Conservation (phyloP, 2,888 invertebrate genomes). For the Hypercompe scribonia region DNA sequence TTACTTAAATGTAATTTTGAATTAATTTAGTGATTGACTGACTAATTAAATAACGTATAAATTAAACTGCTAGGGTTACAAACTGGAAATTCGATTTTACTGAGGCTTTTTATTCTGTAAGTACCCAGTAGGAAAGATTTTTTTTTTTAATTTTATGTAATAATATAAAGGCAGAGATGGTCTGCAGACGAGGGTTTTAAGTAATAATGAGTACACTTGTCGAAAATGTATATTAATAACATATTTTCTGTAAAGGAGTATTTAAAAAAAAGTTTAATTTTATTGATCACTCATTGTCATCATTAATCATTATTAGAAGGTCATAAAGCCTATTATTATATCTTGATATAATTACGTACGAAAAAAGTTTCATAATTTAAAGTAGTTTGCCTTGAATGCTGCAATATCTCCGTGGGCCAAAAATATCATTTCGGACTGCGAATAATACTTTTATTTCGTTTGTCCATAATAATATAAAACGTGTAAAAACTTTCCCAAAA, state of each 20-base stretch:
- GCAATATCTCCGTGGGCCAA: neutral
- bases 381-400: conserved; percentile 2
- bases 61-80: too few relatives aligned
- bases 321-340: neutral
- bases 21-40: too few relatives aligned
- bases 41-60: too few relatives aligned
- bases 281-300: too few relatives aligned
- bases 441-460: neutral
- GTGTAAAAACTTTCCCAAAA: neutral
- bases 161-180: too few relatives aligned
- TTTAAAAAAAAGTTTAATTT: neutral
- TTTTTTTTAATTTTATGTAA: neutral
- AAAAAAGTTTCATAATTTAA: conserved; percentile 5
- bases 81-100: too few relatives aligned
- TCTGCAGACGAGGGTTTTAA: too few relatives aligned
- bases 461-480: neutral
- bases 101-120: too few relatives aligned
- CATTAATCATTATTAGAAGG: neutral
- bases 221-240: neutral
- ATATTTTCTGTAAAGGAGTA: too few relatives aligned
- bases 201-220: too few relatives aligned
- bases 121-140: too few relatives aligned
- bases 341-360: neutral
- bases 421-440: neutral
- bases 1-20: neutral